A percentile compares a stretch with the other conserved stretches of the same genome.
Evolutionary conservation across 2,113 vertebrate genomes (phyloP).

Genomic region (Chroicocephalus ridibundus): DNA sequence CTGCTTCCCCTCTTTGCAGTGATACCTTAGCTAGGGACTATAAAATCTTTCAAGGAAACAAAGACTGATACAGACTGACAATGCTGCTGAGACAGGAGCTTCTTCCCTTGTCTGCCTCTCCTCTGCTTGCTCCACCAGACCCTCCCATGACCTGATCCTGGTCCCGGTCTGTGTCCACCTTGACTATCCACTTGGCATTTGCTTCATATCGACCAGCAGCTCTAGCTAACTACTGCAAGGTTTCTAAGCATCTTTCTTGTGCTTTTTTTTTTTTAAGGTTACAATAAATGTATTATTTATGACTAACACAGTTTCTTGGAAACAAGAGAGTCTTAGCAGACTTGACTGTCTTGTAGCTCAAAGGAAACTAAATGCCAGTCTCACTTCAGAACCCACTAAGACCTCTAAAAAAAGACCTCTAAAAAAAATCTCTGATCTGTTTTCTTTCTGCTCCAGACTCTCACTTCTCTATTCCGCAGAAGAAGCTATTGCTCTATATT

Average conservation of each 20-base stretch:
- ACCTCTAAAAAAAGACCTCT: background rate
- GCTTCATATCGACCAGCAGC: background rate
- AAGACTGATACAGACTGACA: background rate
- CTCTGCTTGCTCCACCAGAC: background rate
- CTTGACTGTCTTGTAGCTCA: background rate
- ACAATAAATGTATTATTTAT: background rate
- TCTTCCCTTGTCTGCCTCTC: rapidly evolving
- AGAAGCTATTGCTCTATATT: background rate
- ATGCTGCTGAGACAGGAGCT: background rate
- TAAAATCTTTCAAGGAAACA: background rate
- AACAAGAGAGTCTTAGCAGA: background rate
- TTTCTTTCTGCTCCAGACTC: background rate
- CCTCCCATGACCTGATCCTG: background rate
- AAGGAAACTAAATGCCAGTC: background rate
- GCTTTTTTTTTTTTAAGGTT: background rate
- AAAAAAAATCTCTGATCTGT: background rate
- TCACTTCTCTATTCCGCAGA: background rate
- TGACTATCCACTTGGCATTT: background rate
- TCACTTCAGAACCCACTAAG: background rate
- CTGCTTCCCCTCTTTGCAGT: background rate
- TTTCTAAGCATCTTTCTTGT: background rate
- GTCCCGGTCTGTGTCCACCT: rapidly evolving
- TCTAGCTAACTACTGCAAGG: background rate
- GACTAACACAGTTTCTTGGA: background rate
- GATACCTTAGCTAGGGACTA: background rate